Conservation (phyloP, 2,797 vertebrate genomes). For the Anas acuta region DNA sequence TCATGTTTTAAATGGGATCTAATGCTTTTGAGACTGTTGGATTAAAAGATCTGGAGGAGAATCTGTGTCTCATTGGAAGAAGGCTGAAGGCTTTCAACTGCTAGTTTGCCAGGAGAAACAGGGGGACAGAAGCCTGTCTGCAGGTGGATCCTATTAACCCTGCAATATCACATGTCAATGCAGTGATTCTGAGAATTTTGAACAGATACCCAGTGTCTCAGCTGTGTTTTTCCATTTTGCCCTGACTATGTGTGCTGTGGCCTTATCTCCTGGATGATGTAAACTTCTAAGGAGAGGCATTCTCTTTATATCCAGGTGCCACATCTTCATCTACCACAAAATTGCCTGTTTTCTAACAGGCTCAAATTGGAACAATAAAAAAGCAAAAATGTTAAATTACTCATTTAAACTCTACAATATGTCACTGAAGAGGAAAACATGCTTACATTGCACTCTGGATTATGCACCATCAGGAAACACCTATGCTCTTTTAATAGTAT, state of each 20-base stretch:
- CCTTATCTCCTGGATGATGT: neutral
- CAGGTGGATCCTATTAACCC: slow-evolving; percentile 71
- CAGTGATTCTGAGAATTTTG: neutral
- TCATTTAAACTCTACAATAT: neutral
- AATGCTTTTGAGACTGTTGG: neutral
- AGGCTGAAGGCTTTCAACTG: neutral
- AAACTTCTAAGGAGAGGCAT: neutral
- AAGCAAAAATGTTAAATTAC: neutral
- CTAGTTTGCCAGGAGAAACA: neutral
- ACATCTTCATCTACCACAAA: neutral
- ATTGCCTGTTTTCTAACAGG: neutral
- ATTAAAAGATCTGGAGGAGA: neutral
- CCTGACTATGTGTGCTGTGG: neutral
- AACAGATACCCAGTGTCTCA: neutral
- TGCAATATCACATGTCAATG: slow-evolving; percentile 29
- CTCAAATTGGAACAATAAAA: neutral
- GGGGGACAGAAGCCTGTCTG: neutral
- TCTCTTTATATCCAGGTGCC: neutral
- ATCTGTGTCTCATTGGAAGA: neutral
- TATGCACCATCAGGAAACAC: slow-evolving; percentile 16
- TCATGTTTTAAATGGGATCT: neutral
- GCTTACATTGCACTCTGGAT: neutral
- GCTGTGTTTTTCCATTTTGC: neutral
- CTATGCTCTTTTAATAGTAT: neutral
- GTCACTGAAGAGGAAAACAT: neutral